Evolutionary conservation across 35 echinoderm and acorn worm genomes (phyloP), one percentile per base, ranked within the genome.

Genomic region (Apostichopus japonicus): DNA sequence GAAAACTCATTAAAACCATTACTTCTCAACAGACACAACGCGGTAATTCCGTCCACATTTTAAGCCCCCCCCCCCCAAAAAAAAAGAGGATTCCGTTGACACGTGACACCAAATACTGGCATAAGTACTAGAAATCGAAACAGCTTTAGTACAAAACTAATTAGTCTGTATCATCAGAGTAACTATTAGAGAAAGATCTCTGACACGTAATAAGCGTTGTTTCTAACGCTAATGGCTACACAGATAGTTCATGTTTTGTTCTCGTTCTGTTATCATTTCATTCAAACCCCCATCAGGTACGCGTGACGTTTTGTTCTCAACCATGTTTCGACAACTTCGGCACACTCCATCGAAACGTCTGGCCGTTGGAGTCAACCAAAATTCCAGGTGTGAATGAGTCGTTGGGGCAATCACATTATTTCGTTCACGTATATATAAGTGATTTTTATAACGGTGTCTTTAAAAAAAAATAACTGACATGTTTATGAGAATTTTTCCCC

Each of bases 321-420:
- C 16, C 81, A 84, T 84, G 81, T 84, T 84, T 58, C 56, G 81
- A 84, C 81, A 84, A 84, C 54, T 19, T 55, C 15, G 81, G 81
- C 81, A 84, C 81, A 58, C 81, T 84, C 56, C 81, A 84, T 11
- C 16, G 54, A 84, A 55, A 84, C 81, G 56, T 51, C 81, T 84
- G 19, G 56, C 11, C 71, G 7, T 75, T 19, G 71, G 71, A 75
- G 71, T 75, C 71, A 75, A 75, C 71, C 2, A 75, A 75, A 75
- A 44, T 44, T n/a, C 71, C 71, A 75, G 71, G 71, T 75, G 71
- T 75, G 17, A n/a, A 75, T 75, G 16, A 75, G 21, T 22, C 22
- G 71, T 19, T 21, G 17, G 17, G 71, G 15, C 15, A 75, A 23
- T 75, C 17, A 75, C 5, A 75, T 6, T 75, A 21, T 75, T 75